A percentile compares a stretch with the other conserved stretches of the same genome.
Conservation (phyloP, 1,140 invertebrate genomes). For the Leptonema lineaticorne region DNA sequence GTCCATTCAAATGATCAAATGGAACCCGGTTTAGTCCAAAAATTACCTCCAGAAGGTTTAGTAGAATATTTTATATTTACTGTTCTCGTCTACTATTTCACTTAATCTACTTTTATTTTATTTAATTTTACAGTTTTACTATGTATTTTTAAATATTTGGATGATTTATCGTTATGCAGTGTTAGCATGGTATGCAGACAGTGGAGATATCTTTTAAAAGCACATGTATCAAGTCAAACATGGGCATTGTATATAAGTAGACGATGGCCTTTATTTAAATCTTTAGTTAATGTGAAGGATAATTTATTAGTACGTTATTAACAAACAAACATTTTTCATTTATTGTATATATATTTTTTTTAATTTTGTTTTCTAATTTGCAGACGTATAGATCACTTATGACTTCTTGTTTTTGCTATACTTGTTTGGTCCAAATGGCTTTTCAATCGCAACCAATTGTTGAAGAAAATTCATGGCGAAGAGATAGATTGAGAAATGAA, state of each 20-base stretch:
- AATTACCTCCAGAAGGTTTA: constrained; percentile 41
- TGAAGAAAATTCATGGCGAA: constrained; percentile 71
- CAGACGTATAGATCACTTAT: constrained; percentile 63
- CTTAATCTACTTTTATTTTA: constrained; percentile 33
- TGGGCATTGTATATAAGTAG: constrained; percentile 75
- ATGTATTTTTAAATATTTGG: constrained; percentile 84
- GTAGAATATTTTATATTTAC: not conserved
- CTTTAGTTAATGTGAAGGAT: constrained; percentile 67
- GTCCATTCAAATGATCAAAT: constrained; percentile 34
- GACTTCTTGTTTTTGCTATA: constrained; percentile 79
- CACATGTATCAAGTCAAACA: constrained; percentile 70
- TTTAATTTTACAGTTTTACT: constrained; percentile 70
- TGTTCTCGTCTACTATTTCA: not conserved
- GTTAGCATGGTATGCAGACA: constrained; percentile 82
- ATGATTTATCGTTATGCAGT: constrained; percentile 88
- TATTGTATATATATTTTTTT: not conserved
- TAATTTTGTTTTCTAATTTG: constrained; percentile 24
- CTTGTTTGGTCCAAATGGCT: constrained; percentile 79
- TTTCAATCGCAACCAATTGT: constrained; percentile 59
- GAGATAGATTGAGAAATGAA: constrained; percentile 72
- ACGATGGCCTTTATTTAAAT: constrained; percentile 82
- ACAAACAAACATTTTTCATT: too few relatives aligned
- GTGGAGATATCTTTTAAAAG: constrained; percentile 78
- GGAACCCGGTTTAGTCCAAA: constrained; percentile 36
- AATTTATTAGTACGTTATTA: constrained; percentile 73